A percentile compares a stretch with the other conserved stretches of the same genome.
Conservation (phyloP, 2,888 invertebrate genomes). For the Leucophenga maculata region DNA sequence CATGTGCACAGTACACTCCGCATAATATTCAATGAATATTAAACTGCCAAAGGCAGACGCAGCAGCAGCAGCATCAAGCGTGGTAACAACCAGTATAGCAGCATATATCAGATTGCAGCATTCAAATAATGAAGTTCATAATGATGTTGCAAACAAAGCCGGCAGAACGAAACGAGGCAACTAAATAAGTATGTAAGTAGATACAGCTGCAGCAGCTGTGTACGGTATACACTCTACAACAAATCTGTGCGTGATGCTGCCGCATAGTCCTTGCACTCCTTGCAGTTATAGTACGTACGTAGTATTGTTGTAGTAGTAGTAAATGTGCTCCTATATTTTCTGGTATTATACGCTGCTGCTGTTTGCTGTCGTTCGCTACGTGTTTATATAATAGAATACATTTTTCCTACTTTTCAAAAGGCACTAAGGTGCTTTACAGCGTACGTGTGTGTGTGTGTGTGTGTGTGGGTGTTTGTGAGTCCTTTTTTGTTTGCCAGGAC, state of each 20-base stretch:
- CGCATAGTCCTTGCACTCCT: not conserved
- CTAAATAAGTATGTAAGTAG: not conserved
- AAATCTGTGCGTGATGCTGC: not conserved
- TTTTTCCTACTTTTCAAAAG: slow-evolving; percentile 7
- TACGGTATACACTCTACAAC: not conserved
- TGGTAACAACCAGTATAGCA: not conserved
- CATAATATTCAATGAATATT: not conserved
- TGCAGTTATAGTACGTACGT: not conserved
- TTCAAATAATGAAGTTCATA: slow-evolving; percentile 44
- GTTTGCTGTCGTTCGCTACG: slow-evolving; percentile 40
- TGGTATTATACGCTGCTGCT: slow-evolving; percentile 48
- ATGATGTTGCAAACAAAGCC: slow-evolving; percentile 32
- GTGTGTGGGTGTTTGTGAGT: slow-evolving; percentile 3
- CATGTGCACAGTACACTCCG: not conserved
- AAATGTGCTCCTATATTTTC: not conserved
- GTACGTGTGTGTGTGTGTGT: not conserved
- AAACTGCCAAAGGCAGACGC: not conserved
- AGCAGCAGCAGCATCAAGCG: slow-evolving; percentile 35
- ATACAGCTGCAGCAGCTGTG: slow-evolving; percentile 1
- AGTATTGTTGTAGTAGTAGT: slow-evolving; percentile 8
- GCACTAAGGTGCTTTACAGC: slow-evolving; percentile 4
- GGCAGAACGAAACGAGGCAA: not conserved
- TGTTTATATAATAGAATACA: slow-evolving; percentile 22
- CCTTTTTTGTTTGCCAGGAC: slow-evolving; percentile 21
- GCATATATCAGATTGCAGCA: slow-evolving; percentile 58